Base-by-base conservation (phyloP, 2,888 invertebrate genomes). In the Dynastes hyllus region DNA sequence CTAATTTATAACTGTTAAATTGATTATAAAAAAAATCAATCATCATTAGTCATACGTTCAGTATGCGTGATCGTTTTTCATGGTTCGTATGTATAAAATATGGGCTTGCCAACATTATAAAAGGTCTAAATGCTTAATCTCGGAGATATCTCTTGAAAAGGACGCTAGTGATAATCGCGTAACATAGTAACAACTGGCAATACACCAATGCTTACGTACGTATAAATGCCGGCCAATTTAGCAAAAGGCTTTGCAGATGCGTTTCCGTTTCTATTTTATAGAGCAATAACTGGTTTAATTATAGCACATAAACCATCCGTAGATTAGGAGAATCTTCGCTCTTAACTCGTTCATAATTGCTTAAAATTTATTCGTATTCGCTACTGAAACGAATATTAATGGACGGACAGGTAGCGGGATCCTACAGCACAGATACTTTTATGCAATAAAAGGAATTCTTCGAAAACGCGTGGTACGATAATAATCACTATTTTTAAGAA, bases 191-290 rank as follows among this genome's bases (percentile, higher is more conserved):
- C 32, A 37, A 37, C 45, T 45, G 45, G 45, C 45, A 45, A 45
- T 9, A 51, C 11, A 16, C 58, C 2, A 22, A 73, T 61, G 37
- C 16, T 16, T 61, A 61, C 27, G 11, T 37, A 37, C 37, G 11
- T 45, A 45, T 61, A 63, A 61, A 40, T 61, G 61, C 61, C 5
- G n/a, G 40, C 22, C 50, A 75, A 50, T 75, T 55, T 63, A 40
- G 45, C 45, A 58, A 16, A 45, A 22, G n/a, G 16, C 22, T 6
- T 75, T 71, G 55, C 22, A 69, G 50, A 16, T 22, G 40, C 45
- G 13, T 61, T 75, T 63, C 61, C 73, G 51, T 69, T 69, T 45
- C 5, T 45, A 75, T 50, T 61, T 75, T 61, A 61, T 75, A 40
- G 45, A 61, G 11, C 61, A 45, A 61, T 75, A 75, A 75, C 40